Base-by-base conservation (phyloP, 2,797 vertebrate species). In the Pangasius krempfi region DNA sequence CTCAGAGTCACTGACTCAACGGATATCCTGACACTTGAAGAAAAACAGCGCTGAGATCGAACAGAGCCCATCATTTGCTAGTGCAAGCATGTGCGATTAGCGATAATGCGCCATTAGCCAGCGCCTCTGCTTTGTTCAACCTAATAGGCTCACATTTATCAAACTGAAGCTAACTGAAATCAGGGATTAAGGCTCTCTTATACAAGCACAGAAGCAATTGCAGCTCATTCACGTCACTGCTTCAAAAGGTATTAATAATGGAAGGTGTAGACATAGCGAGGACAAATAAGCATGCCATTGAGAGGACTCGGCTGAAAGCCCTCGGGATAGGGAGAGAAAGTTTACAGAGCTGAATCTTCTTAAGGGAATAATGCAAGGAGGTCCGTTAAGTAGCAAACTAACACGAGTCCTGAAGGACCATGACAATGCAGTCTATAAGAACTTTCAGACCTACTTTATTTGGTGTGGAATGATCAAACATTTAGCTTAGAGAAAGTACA, bases 41-140 rank as follows among this genome's bases (percentile, higher is more conserved):
- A 33, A 52, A 91, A 89, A 85, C 54, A 56, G 90, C 87, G 37
- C 76, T 50, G 18, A 62, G 88, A 86, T 70, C 30, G 37, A 54
- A 81, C 70, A 2, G 22, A 92, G 54, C 27, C 22, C 68, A 66
- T 89, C 82, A 90, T 90, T 91, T 90, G 87, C 87, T 86, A 27
- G 0, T 70, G 68, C 5, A 76, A 88, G 87, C 72, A 7, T 22
- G 81, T 78, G 37, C 25, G 27, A 92, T 83, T 89, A 90, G 30
- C 62, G 47, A 37, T 75, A 82, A 85, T 87, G 88, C 47, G 56
- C n/a, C 13, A 16, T 68, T 86, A 81, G 79, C 16, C 68, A 80
- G 83, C n/a, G 16, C 79, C n/a, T 33, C 25, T 40, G 83, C 22
- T 87, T 85, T 84, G 27, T 86, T 84, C 8, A 64, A 84, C 72